phyloP scores from a whole-genome alignment of 1,140 invertebrate species.

The Magallana angulata region DNA sequence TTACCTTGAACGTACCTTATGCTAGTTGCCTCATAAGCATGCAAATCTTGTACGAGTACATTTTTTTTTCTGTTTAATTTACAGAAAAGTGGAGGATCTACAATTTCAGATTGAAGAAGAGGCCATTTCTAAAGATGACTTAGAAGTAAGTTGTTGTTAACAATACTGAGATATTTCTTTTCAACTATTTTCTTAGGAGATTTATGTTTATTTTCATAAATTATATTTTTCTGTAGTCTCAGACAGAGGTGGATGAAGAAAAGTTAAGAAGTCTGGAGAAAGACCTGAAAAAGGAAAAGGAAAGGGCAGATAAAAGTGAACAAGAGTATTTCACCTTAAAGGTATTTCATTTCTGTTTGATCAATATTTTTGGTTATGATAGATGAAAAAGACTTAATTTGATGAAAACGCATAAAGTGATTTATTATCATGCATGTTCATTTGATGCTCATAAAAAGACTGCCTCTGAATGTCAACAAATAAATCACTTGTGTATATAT shows the following conservation, averaged over 20 bases:
- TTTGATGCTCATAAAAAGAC: too few species aligned
- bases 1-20: too few species aligned
- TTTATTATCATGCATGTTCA: too few species aligned
- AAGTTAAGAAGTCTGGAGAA: constrained; percentile 73
- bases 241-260: constrained; percentile 71
- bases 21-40: background rate
- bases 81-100: constrained; percentile 92
- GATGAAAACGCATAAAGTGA: too few species aligned
- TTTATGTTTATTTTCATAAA: background rate
- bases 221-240: constrained; percentile 54
- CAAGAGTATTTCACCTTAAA: constrained; percentile 56
- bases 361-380: too few species aligned
- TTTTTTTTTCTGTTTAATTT: background rate
- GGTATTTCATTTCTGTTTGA: background rate
- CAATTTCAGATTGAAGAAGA: constrained; percentile 95
- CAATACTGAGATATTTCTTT: background rate
- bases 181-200: background rate
- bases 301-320: constrained; percentile 77
- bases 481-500: too few species aligned
- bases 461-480: too few species aligned
- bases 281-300: constrained; percentile 72
- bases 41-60: background rate
- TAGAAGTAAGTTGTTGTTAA: constrained; percentile 84
- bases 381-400: too few species aligned
- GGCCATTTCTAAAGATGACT: constrained; percentile 87